Percentiles rank a stretch among this genome's conserved stretches.
phyloP scores from a whole-genome alignment of 2,113 vertebrate genomes.

The Crypturellus undulatus region DNA sequence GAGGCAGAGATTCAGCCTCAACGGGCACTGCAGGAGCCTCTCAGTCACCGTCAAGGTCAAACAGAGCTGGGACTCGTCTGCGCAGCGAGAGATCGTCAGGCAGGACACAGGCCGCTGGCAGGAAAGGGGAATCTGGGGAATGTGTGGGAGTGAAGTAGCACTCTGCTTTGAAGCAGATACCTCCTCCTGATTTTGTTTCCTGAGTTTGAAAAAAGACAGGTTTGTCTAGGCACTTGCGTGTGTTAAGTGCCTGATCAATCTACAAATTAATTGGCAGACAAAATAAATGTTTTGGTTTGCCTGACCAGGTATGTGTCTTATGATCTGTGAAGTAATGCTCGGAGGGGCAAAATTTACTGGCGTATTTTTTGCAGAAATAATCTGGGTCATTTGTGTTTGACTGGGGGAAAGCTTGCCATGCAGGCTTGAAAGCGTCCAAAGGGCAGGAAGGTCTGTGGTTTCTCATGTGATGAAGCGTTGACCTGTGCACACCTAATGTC shows the following conservation, averaged over 20 bases:
- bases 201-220: not conserved
- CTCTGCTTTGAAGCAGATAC: accelerated
- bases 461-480: accelerated
- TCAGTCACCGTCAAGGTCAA: not conserved
- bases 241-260: too few relatives aligned
- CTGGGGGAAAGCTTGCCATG: not conserved
- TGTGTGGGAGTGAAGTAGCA: accelerated
- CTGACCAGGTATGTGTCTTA: not conserved
- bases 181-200: accelerated
- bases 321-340: not conserved
- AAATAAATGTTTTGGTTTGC: not conserved
- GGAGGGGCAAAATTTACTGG: not conserved
- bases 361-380: not conserved
- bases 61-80: accelerated
- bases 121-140: not conserved
- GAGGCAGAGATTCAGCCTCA: not conserved
- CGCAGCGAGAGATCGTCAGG: accelerated
- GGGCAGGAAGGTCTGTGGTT: not conserved
- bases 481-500: not conserved
- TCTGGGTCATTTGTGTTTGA: not conserved
- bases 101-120: not conserved
- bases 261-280: not conserved
- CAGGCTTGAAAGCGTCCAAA: not conserved
- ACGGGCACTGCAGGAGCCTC: not conserved
- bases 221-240: accelerated